Conservation (phyloP, 2,888 invertebrate genomes). For the Caenorhabditis sp. region DNA sequence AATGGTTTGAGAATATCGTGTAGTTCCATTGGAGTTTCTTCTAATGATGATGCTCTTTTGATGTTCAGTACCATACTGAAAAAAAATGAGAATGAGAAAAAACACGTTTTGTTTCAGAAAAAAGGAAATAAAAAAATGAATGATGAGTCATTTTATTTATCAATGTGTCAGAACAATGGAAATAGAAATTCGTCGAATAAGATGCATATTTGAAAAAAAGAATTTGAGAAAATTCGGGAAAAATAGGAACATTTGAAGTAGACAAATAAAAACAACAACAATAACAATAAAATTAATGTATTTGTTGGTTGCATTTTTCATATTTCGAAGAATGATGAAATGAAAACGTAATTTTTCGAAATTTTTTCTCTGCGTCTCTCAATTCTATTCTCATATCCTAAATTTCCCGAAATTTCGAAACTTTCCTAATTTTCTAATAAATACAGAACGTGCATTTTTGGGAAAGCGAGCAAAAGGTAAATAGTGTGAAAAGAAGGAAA, state of each 20-base stretch:
- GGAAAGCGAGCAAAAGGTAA: conserved; percentile 3
- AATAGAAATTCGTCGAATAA: too few relatives aligned
- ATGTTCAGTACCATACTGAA: conserved; percentile 38
- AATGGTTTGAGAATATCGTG: conserved; percentile 34
- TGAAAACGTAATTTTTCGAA: background rate
- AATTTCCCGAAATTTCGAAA: background rate
- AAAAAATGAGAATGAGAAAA: background rate
- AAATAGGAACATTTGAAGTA: too few relatives aligned
- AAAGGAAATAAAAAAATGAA: background rate
- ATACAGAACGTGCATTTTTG: conserved; percentile 3
- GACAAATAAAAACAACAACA: too few relatives aligned
- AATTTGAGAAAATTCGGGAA: too few relatives aligned
- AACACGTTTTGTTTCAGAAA: background rate
- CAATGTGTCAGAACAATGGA: background rate
- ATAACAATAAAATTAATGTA: background rate
- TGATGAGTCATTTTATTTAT: background rate
- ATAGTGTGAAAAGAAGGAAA: background rate
- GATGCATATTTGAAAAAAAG: too few relatives aligned
- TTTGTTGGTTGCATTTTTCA: background rate
- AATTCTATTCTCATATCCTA: background rate
- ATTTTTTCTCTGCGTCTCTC: background rate
- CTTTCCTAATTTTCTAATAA: background rate
- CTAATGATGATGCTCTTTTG: conserved; percentile 35
- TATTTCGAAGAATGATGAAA: background rate
- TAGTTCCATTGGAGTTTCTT: conserved; percentile 18